Evolutionary conservation across 2,797 vertebrate species (phyloP).

Genomic region (Enteromius viviparus): DNA sequence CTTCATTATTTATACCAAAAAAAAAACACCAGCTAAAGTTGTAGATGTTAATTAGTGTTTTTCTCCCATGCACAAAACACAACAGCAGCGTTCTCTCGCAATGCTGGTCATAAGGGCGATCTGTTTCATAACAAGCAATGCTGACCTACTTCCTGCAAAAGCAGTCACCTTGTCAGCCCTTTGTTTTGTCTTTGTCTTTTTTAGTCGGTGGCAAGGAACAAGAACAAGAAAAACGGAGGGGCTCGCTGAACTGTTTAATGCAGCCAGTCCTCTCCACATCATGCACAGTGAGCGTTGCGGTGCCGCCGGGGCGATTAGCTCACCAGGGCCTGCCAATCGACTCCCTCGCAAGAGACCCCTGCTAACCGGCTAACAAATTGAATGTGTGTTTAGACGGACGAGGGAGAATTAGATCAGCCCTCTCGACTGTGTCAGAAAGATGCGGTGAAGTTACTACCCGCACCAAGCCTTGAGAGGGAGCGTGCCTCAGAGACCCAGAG

Average conservation of each 20-base stretch:
- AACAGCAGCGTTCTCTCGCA: not conserved
- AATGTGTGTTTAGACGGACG: slow-evolving; percentile 82
- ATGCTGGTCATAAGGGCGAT: slow-evolving; percentile 58
- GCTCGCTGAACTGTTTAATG: slow-evolving; percentile 22
- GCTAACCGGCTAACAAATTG: slow-evolving; percentile 78
- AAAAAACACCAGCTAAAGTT: not conserved
- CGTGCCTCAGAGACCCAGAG: slow-evolving; percentile 70
- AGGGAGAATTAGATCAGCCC: slow-evolving; percentile 81
- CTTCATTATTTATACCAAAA: not conserved
- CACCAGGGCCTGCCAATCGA: slow-evolving; percentile 69
- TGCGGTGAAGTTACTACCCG: slow-evolving; percentile 76
- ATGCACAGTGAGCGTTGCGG: slow-evolving; percentile 37
- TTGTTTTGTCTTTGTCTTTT: slow-evolving; percentile 45
- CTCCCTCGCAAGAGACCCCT: slow-evolving; percentile 50
- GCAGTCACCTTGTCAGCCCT: slow-evolving; percentile 79
- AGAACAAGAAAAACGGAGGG: not conserved
- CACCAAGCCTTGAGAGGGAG: slow-evolving; percentile 54
- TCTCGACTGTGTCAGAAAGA: slow-evolving; percentile 79
- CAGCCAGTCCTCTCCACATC: slow-evolving; percentile 48
- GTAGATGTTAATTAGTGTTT: slow-evolving; percentile 17
- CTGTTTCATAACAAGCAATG: slow-evolving; percentile 74
- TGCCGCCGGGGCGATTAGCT: slow-evolving; percentile 59
- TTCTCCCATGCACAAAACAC: slow-evolving; percentile 14
- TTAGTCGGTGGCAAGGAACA: slow-evolving; percentile 15
- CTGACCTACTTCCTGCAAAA: slow-evolving; percentile 79